Percentiles rank a stretch among this genome's conserved stretches.
These are phyloP conservation scores for Chaetops frenatus DNA, from an alignment of 2,113 vertebrate species.

Conservation along the genomic window DNA sequence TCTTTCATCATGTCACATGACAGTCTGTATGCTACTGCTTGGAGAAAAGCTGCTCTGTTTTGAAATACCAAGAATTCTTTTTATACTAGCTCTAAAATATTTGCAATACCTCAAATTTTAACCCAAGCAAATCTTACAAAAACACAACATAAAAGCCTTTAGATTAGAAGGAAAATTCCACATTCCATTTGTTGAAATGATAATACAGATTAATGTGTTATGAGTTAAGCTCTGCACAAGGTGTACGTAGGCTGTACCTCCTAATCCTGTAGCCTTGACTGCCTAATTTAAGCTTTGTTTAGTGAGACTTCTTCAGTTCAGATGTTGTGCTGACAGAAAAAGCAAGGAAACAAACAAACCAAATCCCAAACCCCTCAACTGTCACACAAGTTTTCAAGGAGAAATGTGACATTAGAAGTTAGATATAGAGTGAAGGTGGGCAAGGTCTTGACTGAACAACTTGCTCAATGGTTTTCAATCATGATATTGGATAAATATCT, in stretches of 20 bases:
- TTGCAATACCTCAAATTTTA: background rate
- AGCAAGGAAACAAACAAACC: background rate
- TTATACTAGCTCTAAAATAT: background rate
- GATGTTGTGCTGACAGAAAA: background rate
- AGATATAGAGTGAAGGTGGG: background rate
- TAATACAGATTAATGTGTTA: background rate
- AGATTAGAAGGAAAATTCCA: background rate
- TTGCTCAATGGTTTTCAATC: background rate
- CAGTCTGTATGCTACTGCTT: background rate
- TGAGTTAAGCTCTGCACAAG: background rate
- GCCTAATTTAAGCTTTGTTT: background rate
- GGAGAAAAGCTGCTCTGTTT: background rate
- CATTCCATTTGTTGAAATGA: background rate
- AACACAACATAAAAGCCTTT: background rate
- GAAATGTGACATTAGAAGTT: background rate
- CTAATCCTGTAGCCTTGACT: background rate
- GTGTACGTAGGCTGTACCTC: background rate
- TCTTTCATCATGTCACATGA: background rate
- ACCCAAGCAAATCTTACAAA: background rate
- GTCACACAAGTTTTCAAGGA: background rate
- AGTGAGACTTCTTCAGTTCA: background rate
- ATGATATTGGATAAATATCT: background rate
- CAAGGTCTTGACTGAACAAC: background rate
- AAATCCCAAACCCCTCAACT: background rate
- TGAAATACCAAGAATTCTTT: background rate